Evolutionary conservation across 2,888 invertebrate genomes (phyloP).

Genomic region (Tinea trinotella): DNA sequence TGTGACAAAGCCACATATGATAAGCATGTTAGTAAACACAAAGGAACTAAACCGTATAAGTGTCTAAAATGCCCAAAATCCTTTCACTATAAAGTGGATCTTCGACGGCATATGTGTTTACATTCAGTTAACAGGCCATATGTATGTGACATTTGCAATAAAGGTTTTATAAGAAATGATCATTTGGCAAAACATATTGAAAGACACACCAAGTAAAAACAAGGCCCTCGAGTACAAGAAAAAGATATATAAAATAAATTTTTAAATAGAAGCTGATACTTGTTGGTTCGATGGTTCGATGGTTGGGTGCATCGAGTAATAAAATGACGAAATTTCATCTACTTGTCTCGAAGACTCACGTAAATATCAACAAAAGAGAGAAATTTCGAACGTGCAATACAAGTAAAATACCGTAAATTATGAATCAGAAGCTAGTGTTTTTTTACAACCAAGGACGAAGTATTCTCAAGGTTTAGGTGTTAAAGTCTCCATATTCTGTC

Average conservation of each 20-base stretch:
- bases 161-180: neutral
- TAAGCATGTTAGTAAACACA: constrained; percentile 82
- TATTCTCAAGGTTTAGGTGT: no score
- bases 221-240: no score
- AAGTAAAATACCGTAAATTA: no score
- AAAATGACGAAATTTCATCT: constrained; percentile 68
- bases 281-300: no score
- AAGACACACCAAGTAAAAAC: constrained; percentile 72
- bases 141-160: neutral
- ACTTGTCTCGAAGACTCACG: constrained; percentile 74
- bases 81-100: constrained; percentile 92
- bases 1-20: constrained; percentile 78
- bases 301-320: no score
- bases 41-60: constrained; percentile 88
- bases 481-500: no score
- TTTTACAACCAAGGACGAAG: no score
- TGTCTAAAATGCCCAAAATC: constrained; percentile 89
- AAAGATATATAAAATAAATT: no score
- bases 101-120: constrained; percentile 87
- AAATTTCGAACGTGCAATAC: neutral
- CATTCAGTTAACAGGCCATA: constrained; percentile 82
- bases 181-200: constrained; percentile 86
- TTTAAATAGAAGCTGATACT: no score
- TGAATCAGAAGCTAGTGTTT: no score
- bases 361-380: neutral